A percentile compares a stretch with the other conserved stretches of the same genome.
phyloP scores from a whole-genome alignment of 1,140 invertebrate species.

The Lasioglossum albipes region DNA sequence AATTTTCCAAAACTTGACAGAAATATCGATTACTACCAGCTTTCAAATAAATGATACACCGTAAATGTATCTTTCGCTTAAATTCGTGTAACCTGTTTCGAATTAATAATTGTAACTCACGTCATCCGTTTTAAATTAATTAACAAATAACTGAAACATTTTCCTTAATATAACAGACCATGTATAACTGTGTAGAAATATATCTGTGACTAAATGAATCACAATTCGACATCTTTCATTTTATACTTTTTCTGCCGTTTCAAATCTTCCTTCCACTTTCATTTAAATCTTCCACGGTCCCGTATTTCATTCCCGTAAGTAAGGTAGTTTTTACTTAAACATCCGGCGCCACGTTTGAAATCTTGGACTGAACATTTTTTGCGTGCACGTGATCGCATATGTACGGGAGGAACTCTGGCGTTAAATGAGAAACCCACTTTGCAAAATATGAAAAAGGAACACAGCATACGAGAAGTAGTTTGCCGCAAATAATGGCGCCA shows the following conservation, averaged over 20 bases:
- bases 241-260: too few species aligned
- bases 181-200: background rate
- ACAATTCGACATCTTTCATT: too few species aligned
- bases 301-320: too few species aligned
- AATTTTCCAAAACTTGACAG: too few species aligned
- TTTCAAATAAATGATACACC: too few species aligned
- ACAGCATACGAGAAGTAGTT: background rate
- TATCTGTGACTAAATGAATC: too few species aligned
- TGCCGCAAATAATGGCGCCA: slow-evolving; percentile 16
- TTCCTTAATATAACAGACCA: background rate
- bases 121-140: background rate
- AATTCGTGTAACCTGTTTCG: too few species aligned
- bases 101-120: too few species aligned
- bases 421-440: slow-evolving; percentile 37
- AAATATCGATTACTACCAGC: too few species aligned
- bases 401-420: background rate
- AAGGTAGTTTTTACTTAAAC: background rate
- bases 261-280: too few species aligned
- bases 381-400: background rate
- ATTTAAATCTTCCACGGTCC: too few species aligned
- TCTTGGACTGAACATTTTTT: slow-evolving; percentile 14
- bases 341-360: background rate
- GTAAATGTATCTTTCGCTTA: too few species aligned
- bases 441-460: slow-evolving; percentile 27
- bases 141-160: background rate